Conservation (phyloP, 2,797 vertebrate species). For the Protonibea diacanthus region DNA sequence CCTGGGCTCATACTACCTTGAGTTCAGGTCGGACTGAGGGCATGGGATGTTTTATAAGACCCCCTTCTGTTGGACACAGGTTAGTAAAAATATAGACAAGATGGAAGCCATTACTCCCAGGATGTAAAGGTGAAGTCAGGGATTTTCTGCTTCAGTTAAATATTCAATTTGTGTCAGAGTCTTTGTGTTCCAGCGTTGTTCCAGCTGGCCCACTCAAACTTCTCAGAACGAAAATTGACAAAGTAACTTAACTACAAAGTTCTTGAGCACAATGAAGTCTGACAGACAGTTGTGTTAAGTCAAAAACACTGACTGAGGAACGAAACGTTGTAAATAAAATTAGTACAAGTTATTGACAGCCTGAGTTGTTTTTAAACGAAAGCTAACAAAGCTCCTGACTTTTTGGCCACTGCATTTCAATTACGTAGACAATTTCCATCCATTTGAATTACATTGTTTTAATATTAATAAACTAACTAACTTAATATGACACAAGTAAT, state of each 20-base stretch:
- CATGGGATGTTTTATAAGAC: slow-evolving; percentile 76
- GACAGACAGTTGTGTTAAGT: neutral
- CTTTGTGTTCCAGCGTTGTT: slow-evolving; percentile 19
- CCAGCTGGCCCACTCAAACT: slow-evolving; percentile 12
- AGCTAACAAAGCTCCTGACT: no score
- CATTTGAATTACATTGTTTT: no score
- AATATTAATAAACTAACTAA: no score
- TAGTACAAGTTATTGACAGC: neutral
- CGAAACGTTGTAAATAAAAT: neutral
- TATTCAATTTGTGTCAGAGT: slow-evolving; percentile 60
- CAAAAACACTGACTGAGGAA: neutral
- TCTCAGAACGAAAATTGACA: slow-evolving; percentile 22
- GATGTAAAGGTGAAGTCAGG: slow-evolving; percentile 17
- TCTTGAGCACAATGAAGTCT: neutral
- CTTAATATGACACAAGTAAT: no score
- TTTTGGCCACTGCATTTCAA: no score
- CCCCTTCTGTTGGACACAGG: slow-evolving; percentile 72
- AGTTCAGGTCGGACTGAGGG: slow-evolving; percentile 72
- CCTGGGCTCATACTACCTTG: slow-evolving; percentile 64
- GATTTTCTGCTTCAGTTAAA: slow-evolving; percentile 66
- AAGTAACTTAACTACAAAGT: slow-evolving; percentile 21
- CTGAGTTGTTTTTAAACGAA: no score
- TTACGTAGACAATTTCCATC: no score
- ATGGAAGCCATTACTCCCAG: slow-evolving; percentile 69
- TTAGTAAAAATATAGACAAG: slow-evolving; percentile 67